phyloP scores from a whole-genome alignment of 1,140 invertebrate genomes.

The Triops longicaudatus region DNA sequence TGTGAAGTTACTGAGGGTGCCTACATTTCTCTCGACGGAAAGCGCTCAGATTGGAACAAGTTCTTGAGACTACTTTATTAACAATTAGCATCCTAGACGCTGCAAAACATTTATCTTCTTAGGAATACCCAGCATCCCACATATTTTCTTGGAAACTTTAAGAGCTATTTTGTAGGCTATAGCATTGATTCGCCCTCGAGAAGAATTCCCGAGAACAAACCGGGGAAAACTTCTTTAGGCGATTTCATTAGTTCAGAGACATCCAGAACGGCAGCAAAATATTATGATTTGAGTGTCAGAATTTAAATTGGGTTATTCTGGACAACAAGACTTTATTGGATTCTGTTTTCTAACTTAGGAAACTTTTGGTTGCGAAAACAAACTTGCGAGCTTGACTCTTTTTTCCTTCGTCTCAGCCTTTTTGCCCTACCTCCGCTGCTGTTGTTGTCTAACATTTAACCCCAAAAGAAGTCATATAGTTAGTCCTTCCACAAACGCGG shows the following conservation, averaged over 20 bases:
- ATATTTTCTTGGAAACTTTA: neutral
- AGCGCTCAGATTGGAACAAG: no score
- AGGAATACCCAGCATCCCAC: no score
- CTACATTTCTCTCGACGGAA: no score
- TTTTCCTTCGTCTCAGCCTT: no score
- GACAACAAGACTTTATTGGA: neutral
- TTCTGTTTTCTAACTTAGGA: neutral
- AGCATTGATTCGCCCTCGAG: neutral
- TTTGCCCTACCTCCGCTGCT: no score
- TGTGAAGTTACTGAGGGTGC: no score
- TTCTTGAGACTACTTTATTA: no score
- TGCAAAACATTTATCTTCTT: no score
- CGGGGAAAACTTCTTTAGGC: neutral
- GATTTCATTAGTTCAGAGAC: neutral
- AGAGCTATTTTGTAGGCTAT: neutral
- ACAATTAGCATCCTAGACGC: no score
- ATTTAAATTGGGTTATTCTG: conserved; percentile 6
- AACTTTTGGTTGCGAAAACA: neutral
- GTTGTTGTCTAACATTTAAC: no score
- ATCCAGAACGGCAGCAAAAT: neutral
- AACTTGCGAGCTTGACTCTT: neutral
- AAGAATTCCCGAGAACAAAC: neutral
- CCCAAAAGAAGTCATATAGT: no score
- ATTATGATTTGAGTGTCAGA: conserved; percentile 7
- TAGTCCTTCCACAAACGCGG: no score